Conservation (phyloP, 2,888 invertebrate genomes). For the Crocallis elinguaria region DNA sequence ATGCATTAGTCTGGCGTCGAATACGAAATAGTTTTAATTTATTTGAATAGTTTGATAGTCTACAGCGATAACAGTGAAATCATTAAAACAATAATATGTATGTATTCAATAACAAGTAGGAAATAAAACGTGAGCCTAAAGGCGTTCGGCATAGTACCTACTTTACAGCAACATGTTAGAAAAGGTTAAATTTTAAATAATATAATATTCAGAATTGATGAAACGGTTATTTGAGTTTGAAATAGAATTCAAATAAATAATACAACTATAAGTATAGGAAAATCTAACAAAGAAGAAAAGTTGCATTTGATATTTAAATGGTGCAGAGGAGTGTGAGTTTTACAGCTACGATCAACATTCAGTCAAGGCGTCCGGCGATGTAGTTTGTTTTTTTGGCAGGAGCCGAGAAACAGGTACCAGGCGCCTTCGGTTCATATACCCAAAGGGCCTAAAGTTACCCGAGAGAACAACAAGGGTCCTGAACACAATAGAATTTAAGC, state of each 20-base stretch:
- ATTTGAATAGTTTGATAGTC: constrained; percentile 14
- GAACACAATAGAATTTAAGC: constrained; percentile 44
- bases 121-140: too few species aligned
- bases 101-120: too few species aligned
- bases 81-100: too few species aligned
- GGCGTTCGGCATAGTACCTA: neutral
- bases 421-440: constrained; percentile 34
- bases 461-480: constrained; percentile 31
- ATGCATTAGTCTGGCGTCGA: constrained; percentile 20
- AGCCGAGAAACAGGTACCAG: constrained; percentile 48
- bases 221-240: neutral
- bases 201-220: neutral
- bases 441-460: constrained; percentile 29
- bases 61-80: neutral
- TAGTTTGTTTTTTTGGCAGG: constrained; percentile 47
- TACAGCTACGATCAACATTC: constrained; percentile 32
- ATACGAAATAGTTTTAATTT: constrained; percentile 14
- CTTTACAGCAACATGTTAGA: neutral
- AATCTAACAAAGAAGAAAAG: neutral
- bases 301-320: constrained; percentile 3
- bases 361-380: constrained; percentile 33
- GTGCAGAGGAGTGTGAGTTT: constrained; percentile 15
- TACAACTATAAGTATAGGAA: neutral
- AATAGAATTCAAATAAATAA: neutral
- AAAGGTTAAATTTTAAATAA: neutral